A percentile compares a stretch with the other conserved stretches of the same genome.
phyloP scores from a whole-genome alignment of 2,113 vertebrate genomes.

The Pyxicephalus adspersus region DNA sequence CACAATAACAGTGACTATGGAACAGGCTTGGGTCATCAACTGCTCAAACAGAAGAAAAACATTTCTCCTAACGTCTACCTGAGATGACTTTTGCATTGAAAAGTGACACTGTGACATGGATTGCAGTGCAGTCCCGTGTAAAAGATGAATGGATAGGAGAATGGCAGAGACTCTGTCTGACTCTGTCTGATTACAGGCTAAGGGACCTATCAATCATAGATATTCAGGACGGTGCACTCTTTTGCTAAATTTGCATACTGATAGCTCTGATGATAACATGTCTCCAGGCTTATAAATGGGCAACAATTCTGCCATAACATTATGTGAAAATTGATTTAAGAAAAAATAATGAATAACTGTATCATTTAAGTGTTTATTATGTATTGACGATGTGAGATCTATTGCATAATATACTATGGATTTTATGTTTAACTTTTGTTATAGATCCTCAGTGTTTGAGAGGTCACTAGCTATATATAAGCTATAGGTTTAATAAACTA shows the following conservation, averaged over 20 bases:
- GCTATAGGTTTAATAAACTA: too few species aligned
- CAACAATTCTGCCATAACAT: too few species aligned
- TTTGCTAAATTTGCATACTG: neutral
- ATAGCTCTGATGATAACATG: too few species aligned
- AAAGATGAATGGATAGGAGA: constrained; percentile 9
- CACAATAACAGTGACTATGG: neutral
- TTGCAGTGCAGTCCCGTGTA: neutral
- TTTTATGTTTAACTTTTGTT: too few species aligned
- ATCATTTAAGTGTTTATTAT: too few species aligned
- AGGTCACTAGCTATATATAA: too few species aligned
- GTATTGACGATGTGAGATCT: too few species aligned
- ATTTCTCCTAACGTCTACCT: neutral
- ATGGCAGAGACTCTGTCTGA: neutral
- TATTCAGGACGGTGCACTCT: neutral
- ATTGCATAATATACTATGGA: too few species aligned
- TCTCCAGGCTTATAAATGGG: too few species aligned
- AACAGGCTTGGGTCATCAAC: neutral
- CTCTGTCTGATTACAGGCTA: neutral
- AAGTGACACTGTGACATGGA: neutral
- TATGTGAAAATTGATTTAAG: too few species aligned
- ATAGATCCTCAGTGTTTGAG: too few species aligned
- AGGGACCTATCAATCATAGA: neutral
- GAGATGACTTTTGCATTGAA: neutral
- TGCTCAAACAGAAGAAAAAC: neutral
- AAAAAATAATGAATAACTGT: too few species aligned